phyloP scores from a whole-genome alignment of 2,113 vertebrate species.

The Tachysurus vachellii region DNA sequence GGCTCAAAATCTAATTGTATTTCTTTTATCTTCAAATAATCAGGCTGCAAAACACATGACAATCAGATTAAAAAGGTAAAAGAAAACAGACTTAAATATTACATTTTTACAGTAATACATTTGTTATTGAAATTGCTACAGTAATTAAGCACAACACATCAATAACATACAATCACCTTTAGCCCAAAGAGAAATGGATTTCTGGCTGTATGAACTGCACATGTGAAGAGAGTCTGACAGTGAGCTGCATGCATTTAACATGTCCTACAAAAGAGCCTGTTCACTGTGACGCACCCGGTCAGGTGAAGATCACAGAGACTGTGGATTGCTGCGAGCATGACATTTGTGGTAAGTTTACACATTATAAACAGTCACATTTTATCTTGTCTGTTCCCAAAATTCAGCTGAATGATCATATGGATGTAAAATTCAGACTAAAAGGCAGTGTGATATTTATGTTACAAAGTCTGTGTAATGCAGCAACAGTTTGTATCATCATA shows the following conservation, averaged over 20 bases:
- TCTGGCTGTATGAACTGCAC: conserved; percentile 52
- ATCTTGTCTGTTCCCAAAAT: not conserved
- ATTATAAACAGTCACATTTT: not conserved
- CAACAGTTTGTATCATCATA: not conserved
- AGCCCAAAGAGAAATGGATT: conserved; percentile 58
- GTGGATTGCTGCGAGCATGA: conserved; percentile 51
- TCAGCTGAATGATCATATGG: not conserved
- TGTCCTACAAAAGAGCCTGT: conserved; percentile 51
- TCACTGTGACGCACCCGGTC: conserved; percentile 54
- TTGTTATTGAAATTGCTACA: no score
- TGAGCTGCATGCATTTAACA: not conserved
- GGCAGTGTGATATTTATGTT: not conserved
- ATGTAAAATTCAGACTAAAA: not conserved
- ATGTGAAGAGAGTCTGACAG: conserved; percentile 47
- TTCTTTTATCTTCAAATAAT: not conserved
- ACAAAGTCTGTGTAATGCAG: not conserved
- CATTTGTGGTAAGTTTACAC: conserved; percentile 58
- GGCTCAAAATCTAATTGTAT: not conserved
- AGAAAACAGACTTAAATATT: not conserved
- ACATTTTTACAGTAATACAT: not conserved
- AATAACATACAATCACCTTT: not conserved
- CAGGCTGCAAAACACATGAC: not conserved
- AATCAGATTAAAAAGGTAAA: not conserved
- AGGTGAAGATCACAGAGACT: conserved; percentile 47
- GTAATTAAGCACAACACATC: not conserved